These are phyloP conservation scores for Dromas ardeola DNA, from an alignment of 2,113 vertebrate species.

Conservation along the genomic window DNA sequence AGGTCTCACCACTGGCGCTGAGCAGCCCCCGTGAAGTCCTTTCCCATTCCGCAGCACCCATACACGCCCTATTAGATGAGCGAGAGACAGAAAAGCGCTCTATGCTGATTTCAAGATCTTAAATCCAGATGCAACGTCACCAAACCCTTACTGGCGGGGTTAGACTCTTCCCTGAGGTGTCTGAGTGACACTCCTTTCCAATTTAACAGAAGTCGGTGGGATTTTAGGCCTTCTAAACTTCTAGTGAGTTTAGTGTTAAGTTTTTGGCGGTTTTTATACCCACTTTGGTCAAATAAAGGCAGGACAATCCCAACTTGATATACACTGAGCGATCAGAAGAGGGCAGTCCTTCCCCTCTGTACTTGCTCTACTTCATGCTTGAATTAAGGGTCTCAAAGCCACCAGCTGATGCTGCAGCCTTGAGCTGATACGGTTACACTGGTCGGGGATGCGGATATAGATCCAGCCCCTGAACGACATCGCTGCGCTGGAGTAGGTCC, in stretches of 20 bases:
- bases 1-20: background rate
- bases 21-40: accelerated
- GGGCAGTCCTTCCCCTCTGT: background rate
- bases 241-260: accelerated
- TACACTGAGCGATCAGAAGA: background rate
- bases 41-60: background rate
- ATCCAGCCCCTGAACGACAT: too few species aligned
- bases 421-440: accelerated
- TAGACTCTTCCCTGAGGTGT: too few species aligned
- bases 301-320: accelerated
- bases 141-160: background rate
- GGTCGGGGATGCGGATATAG: background rate
- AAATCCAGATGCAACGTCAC: accelerated
- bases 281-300: accelerated
- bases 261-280: accelerated
- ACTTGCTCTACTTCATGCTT: accelerated
- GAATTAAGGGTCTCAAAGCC: accelerated
- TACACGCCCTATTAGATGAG: accelerated
- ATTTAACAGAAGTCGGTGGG: accelerated
- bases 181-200: too few species aligned
- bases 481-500: background rate
- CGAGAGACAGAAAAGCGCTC: accelerated
- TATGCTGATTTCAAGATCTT: accelerated
- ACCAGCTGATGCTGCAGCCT: accelerated
- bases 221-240: accelerated